Conservation (phyloP, 92 coral and sea anemone species). For the Metridium senile region DNA sequence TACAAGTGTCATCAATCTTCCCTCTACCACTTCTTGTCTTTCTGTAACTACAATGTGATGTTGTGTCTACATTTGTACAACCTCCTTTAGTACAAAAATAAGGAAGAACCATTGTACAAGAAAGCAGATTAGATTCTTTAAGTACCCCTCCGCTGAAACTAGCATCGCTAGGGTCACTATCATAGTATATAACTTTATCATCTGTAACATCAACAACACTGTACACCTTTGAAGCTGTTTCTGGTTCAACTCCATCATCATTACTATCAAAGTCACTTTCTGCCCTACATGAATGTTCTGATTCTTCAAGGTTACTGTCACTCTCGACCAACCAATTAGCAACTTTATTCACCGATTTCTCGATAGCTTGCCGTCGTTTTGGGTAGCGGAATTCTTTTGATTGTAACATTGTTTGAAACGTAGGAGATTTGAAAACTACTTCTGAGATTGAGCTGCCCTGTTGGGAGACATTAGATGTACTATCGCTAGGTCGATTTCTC, state of each 20-base stretch:
- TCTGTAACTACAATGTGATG: neutral
- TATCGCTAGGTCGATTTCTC: slow-evolving; percentile 7
- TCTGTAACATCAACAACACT: slow-evolving; percentile 10
- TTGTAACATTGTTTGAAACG: slow-evolving; percentile 15
- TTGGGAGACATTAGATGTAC: slow-evolving; percentile 8
- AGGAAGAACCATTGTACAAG: slow-evolving; percentile 21
- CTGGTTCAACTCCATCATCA: neutral
- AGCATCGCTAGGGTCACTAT: slow-evolving; percentile 25
- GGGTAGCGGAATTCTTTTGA: slow-evolving; percentile 3
- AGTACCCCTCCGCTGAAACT: slow-evolving; percentile 17
- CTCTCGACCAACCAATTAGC: slow-evolving; percentile 27
- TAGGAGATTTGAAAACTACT: slow-evolving; percentile 14
- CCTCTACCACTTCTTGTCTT: neutral
- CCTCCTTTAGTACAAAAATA: neutral
- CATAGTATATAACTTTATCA: slow-evolving; percentile 21
- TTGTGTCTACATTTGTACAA: neutral
- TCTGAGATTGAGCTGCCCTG: slow-evolving; percentile 32
- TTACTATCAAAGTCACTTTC: neutral
- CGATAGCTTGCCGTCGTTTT: slow-evolving; percentile 19
- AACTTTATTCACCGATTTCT: slow-evolving; percentile 21
- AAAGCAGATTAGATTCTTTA: slow-evolving; percentile 12
- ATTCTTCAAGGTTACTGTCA: neutral
- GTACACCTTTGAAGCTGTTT: neutral
- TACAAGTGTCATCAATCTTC: neutral
- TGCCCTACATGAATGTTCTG: neutral